A percentile compares a stretch with the other conserved stretches of the same genome.
phyloP scores from a whole-genome alignment of 2,113 vertebrate genomes.

The Theristicus caerulescens region DNA sequence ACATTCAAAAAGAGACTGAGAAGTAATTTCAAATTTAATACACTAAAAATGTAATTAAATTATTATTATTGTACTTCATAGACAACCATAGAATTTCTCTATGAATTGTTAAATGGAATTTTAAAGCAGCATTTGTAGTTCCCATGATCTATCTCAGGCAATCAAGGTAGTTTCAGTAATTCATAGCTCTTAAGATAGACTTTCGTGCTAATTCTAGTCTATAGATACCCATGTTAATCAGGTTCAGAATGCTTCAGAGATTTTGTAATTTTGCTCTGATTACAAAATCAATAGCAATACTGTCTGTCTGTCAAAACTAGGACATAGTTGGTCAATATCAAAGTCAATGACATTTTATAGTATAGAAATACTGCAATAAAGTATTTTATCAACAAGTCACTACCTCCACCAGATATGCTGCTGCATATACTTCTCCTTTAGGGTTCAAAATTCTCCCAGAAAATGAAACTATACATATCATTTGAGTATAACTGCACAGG shows the following conservation, averaged over 20 bases:
- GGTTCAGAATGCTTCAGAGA: not conserved
- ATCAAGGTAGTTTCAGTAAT: not conserved
- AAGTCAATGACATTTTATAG: not conserved
- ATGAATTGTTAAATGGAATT: constrained; percentile 4
- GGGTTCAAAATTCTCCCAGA: not conserved
- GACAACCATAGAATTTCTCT: not conserved
- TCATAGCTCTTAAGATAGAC: not conserved
- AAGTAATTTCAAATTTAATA: constrained; percentile 26
- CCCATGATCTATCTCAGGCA: not conserved
- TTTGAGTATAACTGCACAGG: not conserved
- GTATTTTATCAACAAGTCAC: not conserved
- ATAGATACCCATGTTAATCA: not conserved
- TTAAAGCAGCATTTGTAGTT: not conserved
- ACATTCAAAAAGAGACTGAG: not conserved
- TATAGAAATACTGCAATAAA: not conserved
- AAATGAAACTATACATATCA: not conserved
- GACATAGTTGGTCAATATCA: not conserved
- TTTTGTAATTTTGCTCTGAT: constrained; percentile 8
- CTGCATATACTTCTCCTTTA: not conserved
- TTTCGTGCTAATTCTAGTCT: constrained; percentile 1
- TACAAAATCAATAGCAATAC: constrained; percentile 28
- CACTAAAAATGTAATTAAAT: constrained; percentile 35
- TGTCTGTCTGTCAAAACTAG: not conserved
- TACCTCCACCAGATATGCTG: not conserved
- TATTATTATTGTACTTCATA: not conserved